Evolutionary conservation across 2,113 vertebrate genomes (phyloP), one percentile per base, ranked within the genome.

Genomic region (Tragelaphus scriptus): DNA sequence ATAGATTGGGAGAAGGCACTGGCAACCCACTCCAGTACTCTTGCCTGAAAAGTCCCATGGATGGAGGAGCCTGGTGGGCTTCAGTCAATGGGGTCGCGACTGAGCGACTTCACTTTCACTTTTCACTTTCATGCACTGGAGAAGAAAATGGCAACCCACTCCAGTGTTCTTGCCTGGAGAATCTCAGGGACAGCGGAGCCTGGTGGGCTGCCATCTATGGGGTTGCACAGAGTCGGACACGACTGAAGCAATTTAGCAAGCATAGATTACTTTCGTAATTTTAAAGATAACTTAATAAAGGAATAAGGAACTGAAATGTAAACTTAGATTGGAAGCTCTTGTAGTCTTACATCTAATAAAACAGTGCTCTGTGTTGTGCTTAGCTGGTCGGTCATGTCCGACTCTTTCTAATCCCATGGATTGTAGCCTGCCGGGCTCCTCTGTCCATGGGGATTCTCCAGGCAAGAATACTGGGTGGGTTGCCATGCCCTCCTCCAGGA

Each of bases 251-350:
- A 49, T 9, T 49, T 49, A 49, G 47, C 47, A 11, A 63, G 68
- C 93, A 51, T 40, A 8, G 40, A 19, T 56, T n/a, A 36, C 32
- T 77, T 86, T 53, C 80, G 36, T 68, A 65, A 65, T 81, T 88
- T 65, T 88, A 65, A 81, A 81, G 36, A n/a, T 21, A 88, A 59
- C 47, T 92, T 85, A 61, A 77, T 93, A 86, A 30, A 61, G 16
- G 4, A 65, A 88, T 68, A 26, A 88, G 58, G 21, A 81, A 55
- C 65, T n/a, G 7, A 81, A n/a, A 82, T 47, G 49, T 47, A 81
- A 63, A 88, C n/a, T 93, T 79, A 53, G 71, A 87, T 16, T 44
- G 85, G 47, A 94, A 94, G 71, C n/a, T 51, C 14, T 80, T 40
- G 30, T 13, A 25, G n/a, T 80, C 32, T 63, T 32, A 68, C 26